Evolutionary conservation across 2,113 vertebrate genomes (phyloP), one percentile per base, ranked within the genome.

Genomic region (Colaptes auratus): DNA sequence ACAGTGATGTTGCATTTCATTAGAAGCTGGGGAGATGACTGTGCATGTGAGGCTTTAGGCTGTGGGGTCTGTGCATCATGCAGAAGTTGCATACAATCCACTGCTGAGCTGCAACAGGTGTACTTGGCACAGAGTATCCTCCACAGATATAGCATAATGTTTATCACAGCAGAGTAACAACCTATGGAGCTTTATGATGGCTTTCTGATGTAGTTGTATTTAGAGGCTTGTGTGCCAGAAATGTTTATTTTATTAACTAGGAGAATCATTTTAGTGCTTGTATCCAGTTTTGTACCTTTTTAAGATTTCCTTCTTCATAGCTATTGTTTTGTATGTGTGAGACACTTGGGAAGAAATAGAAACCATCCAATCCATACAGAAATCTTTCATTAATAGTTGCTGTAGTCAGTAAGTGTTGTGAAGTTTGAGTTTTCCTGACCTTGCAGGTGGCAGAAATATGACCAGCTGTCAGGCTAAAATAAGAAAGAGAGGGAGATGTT

Each of bases 401-500:
- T 52, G 0, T 6, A 23, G 53, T 53, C 84, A 74, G 58, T 11
- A 4, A 80, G 63, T 15, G 11, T 77, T 83, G 86, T 77, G 25
- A 90, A 66, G 6, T 19, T 42, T 93, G 46, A 1, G 3, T 95
- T 83, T 88, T 64, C 59, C 72, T 75, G 88, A 88, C 70, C 88
- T 92, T 83, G 86, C 86, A 92, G 92, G 89, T 59, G 82, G 88
- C 79, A 73, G 55, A 63, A 89, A 74, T 94, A 95, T 95, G 75
- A 83, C 86, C 96, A 97, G 96, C 95, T 97, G 94, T 90, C 83
- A 46, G 23, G 33, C 89, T 93, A 86, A 64, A 87, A 89, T 25
- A 92, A 89, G 67, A 96, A 89, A 56, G 72, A 52, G 16, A 50
- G 36, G 70, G 9, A 93, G 46, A 64, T 50, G 4, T 79, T 89